phyloP scores from a whole-genome alignment of 2,797 vertebrate genomes.

The Oryzias dopingdopingensis region DNA sequence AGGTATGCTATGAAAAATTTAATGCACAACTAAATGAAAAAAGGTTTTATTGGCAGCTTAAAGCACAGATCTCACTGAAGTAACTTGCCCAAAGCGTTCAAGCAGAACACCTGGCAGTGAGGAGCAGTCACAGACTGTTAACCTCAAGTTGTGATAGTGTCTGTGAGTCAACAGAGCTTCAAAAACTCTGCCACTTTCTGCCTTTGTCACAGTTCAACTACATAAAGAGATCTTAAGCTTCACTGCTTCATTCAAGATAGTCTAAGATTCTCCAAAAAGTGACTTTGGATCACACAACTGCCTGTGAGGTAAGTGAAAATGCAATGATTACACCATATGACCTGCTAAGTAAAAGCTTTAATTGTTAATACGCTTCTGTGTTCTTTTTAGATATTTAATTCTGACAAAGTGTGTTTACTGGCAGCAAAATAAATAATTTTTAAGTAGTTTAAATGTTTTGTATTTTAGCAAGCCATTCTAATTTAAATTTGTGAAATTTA shows the following conservation, averaged over 20 bases:
- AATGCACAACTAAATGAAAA: no score
- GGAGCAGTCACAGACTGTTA: constrained; percentile 81
- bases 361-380: no score
- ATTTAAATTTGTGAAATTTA: background rate
- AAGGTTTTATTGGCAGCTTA: constrained; percentile 22
- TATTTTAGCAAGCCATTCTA: background rate
- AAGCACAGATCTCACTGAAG: constrained; percentile 36
- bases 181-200: constrained; percentile 58
- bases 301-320: constrained; percentile 56
- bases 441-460: background rate
- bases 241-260: constrained; percentile 21
- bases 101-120: constrained; percentile 74
- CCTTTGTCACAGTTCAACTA: constrained; percentile 53
- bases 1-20: no score
- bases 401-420: no score
- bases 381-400: no score
- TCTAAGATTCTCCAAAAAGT: constrained; percentile 32
- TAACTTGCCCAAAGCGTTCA: constrained; percentile 48
- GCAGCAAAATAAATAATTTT: no score
- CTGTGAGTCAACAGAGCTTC: constrained; percentile 73
- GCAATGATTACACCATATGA: background rate
- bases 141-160: constrained; percentile 78
- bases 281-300: constrained; percentile 12
- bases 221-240: constrained; percentile 39
- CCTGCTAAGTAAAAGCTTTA: no score